phyloP scores from a whole-genome alignment of 2,797 vertebrate species.

The Schizothorax lantsangensis region DNA sequence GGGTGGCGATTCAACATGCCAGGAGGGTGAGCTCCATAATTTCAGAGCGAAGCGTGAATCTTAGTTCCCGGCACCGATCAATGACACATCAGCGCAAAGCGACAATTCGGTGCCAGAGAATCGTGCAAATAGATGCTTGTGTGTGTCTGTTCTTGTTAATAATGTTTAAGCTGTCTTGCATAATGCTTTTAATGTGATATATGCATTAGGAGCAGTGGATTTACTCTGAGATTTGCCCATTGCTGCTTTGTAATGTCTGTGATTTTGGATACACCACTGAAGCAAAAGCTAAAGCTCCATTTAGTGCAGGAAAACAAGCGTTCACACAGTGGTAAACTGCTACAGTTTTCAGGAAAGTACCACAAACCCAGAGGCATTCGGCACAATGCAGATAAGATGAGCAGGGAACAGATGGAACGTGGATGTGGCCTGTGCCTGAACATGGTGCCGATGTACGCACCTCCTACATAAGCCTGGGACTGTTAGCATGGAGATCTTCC shows the following conservation, averaged over 20 bases:
- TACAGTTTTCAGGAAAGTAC: conserved; percentile 1
- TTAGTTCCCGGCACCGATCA: conserved; percentile 54
- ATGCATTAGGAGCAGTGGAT: neutral
- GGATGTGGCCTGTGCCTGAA: conserved; percentile 68
- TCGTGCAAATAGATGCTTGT: conserved; percentile 38
- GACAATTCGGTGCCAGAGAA: conserved; percentile 50
- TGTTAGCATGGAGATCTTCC: conserved; percentile 67
- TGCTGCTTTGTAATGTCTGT: neutral
- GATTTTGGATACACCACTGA: conserved; percentile 5
- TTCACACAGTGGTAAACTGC: neutral
- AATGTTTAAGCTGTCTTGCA: neutral
- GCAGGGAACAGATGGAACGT: conserved; percentile 70
- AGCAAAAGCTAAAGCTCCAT: neutral
- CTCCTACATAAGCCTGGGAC: conserved; percentile 68
- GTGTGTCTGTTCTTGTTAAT: conserved; percentile 34
- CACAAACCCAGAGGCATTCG: conserved; percentile 1
- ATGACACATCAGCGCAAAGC: conserved; percentile 59
- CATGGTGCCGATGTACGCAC: conserved; percentile 67
- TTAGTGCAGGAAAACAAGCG: neutral
- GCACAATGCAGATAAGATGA: conserved; percentile 53
- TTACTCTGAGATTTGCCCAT: neutral
- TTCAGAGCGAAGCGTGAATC: conserved; percentile 59
- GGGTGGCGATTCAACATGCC: conserved; percentile 58
- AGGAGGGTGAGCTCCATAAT: conserved; percentile 61
- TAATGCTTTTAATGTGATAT: neutral